Percentiles rank a stretch among this genome's conserved stretches.
These are phyloP conservation scores for Rynchops niger DNA, from an alignment of 2,113 vertebrate genomes.

Conservation along the genomic window DNA sequence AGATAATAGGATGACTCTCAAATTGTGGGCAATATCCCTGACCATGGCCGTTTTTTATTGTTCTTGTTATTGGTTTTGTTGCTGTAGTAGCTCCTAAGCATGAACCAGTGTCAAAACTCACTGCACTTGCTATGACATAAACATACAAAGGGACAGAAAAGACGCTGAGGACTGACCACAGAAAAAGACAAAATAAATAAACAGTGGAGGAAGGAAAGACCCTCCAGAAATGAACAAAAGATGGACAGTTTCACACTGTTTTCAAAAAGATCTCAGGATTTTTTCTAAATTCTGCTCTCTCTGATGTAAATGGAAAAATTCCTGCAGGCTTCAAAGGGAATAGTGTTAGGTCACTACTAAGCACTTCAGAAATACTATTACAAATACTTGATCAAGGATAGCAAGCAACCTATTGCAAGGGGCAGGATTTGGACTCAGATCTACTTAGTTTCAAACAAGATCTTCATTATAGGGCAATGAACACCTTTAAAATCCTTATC, in stretches of 20 bases:
- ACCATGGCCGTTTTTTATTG: background rate
- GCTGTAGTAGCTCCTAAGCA: background rate
- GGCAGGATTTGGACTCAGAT: background rate
- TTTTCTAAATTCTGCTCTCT: background rate
- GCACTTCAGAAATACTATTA: background rate
- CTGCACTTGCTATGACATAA: background rate
- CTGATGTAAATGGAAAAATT: background rate
- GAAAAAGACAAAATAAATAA: background rate
- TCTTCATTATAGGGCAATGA: background rate
- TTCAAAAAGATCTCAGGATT: background rate
- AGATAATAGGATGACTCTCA: background rate
- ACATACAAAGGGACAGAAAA: background rate
- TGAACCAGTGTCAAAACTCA: background rate
- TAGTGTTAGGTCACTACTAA: background rate
- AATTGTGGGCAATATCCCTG: background rate
- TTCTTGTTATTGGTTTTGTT: background rate
- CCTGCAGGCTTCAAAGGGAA: background rate
- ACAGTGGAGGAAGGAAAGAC: background rate
- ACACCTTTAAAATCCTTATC: background rate
- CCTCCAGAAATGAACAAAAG: background rate
- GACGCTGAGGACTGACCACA: background rate
- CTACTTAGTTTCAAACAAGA: background rate
- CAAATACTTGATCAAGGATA: background rate
- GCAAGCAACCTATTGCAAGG: background rate
- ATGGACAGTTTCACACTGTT: background rate